Base-by-base conservation (phyloP, 2,113 vertebrate genomes). In the Nothocercus julius region DNA sequence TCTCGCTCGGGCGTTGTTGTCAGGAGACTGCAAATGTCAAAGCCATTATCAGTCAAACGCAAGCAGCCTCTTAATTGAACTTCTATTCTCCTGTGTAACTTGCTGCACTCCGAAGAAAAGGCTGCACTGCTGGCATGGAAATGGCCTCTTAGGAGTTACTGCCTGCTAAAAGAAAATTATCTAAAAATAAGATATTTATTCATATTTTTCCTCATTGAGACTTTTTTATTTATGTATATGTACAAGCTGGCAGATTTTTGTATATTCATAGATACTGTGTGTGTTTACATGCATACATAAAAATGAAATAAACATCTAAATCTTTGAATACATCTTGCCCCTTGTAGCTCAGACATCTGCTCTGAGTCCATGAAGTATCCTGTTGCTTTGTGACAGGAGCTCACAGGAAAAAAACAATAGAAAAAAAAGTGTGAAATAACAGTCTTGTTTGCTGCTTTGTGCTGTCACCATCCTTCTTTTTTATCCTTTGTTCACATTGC, bases 21-120 rank as follows among this genome's bases (percentile, higher is more conserved):
- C 88, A 38, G 74, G 64, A 69, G 85, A 91, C 38, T 90, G 96
- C 76, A 97, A 98, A 98, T 98, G 96, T 97, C 97, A 98, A 97
- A 94, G n/a, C 82, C 91, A 96, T 97, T 97, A 97, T 92, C 89
- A 92, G 82, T 92, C 92, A 83, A 80, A 90, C 67, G 44, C 88
- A 95, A 93, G 58, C 56, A 93, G 79, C 34, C 38, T 94, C 83
- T 95, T 97, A 97, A 97, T 87, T 94, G 97, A 97, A 94, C 84
- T 90, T 96, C 94, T 90, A 69, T 90, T 92, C 78, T 95, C 69
- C 74, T 59, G 59, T 85, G 56, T 90, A 79, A 87, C 87, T 91
- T 95, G 75, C 64, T 93, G 85, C 70, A 63, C 62, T 93, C 67
- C 13, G 36, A 83, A 92, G 88, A 62, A 70, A 58, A 94, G 83